Evolutionary conservation across 1,140 invertebrate species (phyloP).

Genomic region (Lucilia cuprina): DNA sequence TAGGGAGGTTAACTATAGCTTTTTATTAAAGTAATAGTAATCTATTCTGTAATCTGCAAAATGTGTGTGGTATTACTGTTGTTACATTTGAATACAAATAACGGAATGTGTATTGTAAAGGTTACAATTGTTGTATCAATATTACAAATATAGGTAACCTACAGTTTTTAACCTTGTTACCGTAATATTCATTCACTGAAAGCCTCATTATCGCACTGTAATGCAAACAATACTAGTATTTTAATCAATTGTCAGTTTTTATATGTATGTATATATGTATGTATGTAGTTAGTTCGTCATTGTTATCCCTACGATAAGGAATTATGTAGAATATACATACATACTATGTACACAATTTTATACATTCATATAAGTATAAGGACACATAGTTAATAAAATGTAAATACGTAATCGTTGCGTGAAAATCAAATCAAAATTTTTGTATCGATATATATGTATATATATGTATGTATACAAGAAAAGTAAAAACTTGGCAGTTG

Average conservation of each 20-base stretch:
- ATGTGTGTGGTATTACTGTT: no score
- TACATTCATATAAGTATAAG: no score
- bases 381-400: not conserved
- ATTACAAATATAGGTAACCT: not conserved
- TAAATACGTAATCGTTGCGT: not conserved
- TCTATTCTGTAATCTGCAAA: no score
- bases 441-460: not conserved
- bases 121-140: no score
- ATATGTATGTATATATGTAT: not conserved
- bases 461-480: not conserved
- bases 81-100: no score
- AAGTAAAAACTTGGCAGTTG: not conserved
- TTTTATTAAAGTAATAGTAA: no score
- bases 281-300: not conserved
- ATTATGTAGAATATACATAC: not conserved
- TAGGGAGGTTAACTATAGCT: no score
- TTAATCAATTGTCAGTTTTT: not conserved
- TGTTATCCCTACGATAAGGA: not conserved
- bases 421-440: not conserved
- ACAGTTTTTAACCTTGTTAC: not conserved
- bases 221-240: not conserved
- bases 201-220: not conserved
- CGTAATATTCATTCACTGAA: not conserved
- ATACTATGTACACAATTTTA: not conserved
- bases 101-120: no score